A percentile compares a stretch with the other conserved stretches of the same genome.
phyloP scores from a whole-genome alignment of 1,140 invertebrate species.

The Philotrypesis tridentata region DNA sequence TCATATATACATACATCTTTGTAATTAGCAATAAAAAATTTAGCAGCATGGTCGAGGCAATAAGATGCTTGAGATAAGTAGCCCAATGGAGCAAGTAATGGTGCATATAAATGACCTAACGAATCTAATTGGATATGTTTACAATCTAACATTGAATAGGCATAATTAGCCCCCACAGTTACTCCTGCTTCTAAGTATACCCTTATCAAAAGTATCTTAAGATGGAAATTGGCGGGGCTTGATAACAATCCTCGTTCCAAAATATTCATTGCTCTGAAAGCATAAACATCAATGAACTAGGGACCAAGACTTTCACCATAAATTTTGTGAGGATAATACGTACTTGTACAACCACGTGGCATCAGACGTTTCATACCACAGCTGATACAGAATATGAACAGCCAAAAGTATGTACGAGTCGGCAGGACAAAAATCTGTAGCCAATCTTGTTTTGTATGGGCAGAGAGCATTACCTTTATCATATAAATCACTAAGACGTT shows the following conservation, averaged over 20 bases:
- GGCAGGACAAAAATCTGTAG: conserved; percentile 78
- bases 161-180: conserved; percentile 67
- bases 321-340: neutral
- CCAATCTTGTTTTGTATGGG: conserved; percentile 72
- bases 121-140: conserved; percentile 97
- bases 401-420: conserved; percentile 88
- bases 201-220: conserved; percentile 78
- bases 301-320: neutral
- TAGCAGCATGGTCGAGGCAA: conserved; percentile 82
- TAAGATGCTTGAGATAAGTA: conserved; percentile 79
- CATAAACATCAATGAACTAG: conserved; percentile 25
- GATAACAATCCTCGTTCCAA: conserved; percentile 75
- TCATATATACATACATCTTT: conserved; percentile 82
- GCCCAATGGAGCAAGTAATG: conserved; percentile 81
- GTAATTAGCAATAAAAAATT: conserved; percentile 90
- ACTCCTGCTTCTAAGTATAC: conserved; percentile 75
- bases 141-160: conserved; percentile 80
- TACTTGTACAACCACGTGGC: conserved; percentile 75
- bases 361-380: conserved; percentile 76
- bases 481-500: conserved; percentile 66
- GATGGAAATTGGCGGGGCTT: conserved; percentile 78
- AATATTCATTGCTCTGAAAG: conserved; percentile 64
- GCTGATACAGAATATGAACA: conserved; percentile 84
- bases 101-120: conserved; percentile 87
- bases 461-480: conserved; percentile 65